Percentiles rank a stretch among this genome's conserved stretches.
phyloP scores from a whole-genome alignment of 2,113 vertebrate genomes.

The Entomyzon cyanotis region DNA sequence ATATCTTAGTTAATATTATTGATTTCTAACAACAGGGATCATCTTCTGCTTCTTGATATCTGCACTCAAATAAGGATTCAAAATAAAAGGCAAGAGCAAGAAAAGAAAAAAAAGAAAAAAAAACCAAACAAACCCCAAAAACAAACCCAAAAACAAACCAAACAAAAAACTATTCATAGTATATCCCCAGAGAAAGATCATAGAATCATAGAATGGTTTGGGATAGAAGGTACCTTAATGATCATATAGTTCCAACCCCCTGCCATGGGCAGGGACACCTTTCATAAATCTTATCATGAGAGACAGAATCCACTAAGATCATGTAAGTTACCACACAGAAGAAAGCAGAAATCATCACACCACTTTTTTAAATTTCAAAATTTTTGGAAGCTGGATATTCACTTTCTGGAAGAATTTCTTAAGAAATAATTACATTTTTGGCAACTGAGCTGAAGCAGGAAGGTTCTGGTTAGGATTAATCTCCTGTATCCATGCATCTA shows the following conservation, averaged over 20 bases:
- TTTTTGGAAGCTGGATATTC: not conserved
- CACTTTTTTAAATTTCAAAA: not conserved
- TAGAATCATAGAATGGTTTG: not conserved
- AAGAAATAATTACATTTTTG: not conserved
- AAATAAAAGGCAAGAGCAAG: not conserved
- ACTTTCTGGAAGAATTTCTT: not conserved
- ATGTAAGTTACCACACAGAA: not conserved
- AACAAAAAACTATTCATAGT: not conserved
- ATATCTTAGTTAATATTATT: not conserved
- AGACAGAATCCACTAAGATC: not conserved
- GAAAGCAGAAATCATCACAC: not conserved
- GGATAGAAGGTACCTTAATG: not conserved
- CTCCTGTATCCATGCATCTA: not conserved
- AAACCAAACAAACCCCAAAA: too few species aligned
- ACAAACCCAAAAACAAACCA: not conserved
- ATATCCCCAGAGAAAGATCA: not conserved
- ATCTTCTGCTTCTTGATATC: not conserved
- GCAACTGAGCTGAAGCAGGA: not conserved
- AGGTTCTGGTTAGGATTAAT: not conserved
- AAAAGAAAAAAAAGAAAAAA: not conserved
- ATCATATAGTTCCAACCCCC: not conserved
- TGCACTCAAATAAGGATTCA: not conserved
- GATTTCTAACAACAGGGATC: not conserved
- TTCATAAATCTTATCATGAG: not conserved
- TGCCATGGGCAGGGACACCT: not conserved